Conservation (phyloP, 2,797 vertebrate species). For the Cheirogaleus major region DNA sequence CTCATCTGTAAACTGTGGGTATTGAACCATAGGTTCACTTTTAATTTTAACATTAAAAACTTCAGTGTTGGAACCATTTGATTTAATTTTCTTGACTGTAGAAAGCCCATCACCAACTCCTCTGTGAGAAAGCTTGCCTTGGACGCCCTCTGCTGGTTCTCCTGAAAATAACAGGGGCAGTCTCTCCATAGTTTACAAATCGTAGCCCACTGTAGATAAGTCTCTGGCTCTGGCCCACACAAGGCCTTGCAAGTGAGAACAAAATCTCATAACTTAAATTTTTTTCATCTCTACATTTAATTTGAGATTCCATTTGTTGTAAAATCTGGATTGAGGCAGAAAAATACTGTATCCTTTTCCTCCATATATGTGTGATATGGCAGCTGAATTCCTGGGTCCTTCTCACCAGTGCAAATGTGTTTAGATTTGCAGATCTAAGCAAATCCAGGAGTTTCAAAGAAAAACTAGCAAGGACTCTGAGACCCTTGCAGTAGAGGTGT, state of each 20-base stretch:
- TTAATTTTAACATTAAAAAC: background rate
- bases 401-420: background rate
- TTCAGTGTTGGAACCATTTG: background rate
- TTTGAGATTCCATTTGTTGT: background rate
- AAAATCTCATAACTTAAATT: background rate
- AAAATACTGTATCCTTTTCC: background rate
- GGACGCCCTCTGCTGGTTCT: background rate
- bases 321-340: background rate
- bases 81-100: background rate
- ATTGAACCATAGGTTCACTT: background rate
- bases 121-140: background rate
- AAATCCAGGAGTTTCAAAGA: background rate
- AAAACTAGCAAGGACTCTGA: background rate
- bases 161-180: background rate
- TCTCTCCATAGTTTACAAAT: background rate
- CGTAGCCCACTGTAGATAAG: background rate
- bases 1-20: background rate
- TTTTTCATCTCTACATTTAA: background rate
- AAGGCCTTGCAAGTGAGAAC: background rate
- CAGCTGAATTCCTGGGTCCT: background rate
- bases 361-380: background rate
- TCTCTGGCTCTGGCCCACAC: background rate
- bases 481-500: background rate
- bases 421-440: background rate
- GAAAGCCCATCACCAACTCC: background rate